Conservation (phyloP, 2,888 invertebrate genomes). For the Xestia c-nigrum region DNA sequence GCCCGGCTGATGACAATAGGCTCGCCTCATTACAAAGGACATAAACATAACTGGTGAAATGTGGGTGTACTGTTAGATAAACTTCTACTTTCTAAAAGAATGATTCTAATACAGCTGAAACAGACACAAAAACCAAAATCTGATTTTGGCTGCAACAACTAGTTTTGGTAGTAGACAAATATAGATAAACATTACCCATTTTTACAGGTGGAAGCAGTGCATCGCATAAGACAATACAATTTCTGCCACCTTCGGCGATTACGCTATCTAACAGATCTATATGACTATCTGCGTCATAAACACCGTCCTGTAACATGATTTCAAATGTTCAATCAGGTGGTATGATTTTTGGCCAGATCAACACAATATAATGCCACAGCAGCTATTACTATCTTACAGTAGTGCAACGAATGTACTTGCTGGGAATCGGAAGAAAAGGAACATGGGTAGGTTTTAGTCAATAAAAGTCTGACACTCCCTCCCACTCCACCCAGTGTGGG, state of each 20-base stretch:
- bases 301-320: slow-evolving; percentile 90
- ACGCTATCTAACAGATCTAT: slow-evolving; percentile 91
- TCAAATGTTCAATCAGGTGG: slow-evolving; percentile 63
- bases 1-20: background rate
- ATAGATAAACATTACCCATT: slow-evolving; percentile 85
- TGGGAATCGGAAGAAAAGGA: too few relatives aligned
- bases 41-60: background rate
- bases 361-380: slow-evolving; percentile 71
- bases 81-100: background rate
- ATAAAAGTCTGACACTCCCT: too few relatives aligned
- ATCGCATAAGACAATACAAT: slow-evolving; percentile 92
- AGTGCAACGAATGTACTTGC: background rate
- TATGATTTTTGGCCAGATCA: slow-evolving; percentile 82
- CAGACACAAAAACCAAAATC: background rate
- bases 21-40: background rate
- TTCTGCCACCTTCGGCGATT: slow-evolving; percentile 91
- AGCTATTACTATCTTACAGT: background rate
- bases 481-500: too few relatives aligned
- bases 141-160: background rate
- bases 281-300: slow-evolving; percentile 92
- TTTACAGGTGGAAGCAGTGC: slow-evolving; percentile 92
- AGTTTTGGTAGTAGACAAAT: background rate
- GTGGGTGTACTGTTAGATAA: background rate
- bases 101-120: background rate
- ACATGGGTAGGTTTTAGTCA: too few relatives aligned